These are phyloP conservation scores for Cyprinodon brontotheroides DNA, from an alignment of 2,113 vertebrate species.

Conservation along the genomic window DNA sequence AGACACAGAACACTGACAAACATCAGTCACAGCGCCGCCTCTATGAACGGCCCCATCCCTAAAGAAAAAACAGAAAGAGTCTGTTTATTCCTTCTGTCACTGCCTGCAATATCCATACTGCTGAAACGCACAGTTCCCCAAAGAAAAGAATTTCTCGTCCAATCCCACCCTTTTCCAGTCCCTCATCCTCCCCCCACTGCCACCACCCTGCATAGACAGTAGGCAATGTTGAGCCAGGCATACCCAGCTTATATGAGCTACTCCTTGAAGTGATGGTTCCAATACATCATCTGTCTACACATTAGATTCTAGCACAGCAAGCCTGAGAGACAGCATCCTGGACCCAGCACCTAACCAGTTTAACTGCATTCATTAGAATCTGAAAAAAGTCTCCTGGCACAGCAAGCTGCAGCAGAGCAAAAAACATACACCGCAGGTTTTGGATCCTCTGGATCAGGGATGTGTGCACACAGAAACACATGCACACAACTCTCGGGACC, in stretches of 20 bases:
- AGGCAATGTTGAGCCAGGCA: constrained; percentile 43
- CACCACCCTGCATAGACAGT: constrained; percentile 36
- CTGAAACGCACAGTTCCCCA: constrained; percentile 76
- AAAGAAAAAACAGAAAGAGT: constrained; percentile 65
- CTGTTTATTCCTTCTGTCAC: constrained; percentile 77
- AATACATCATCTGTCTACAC: constrained; percentile 70
- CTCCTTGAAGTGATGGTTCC: constrained; percentile 65
- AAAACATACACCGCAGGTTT: constrained; percentile 37
- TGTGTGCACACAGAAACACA: constrained; percentile 8
- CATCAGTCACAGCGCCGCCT: constrained; percentile 74
- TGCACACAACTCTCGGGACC: neutral
- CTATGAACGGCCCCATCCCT: constrained; percentile 67
- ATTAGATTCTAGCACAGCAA: constrained; percentile 63
- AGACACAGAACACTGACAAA: constrained; percentile 71
- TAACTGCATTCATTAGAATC: constrained; percentile 68
- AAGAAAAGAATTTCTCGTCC: constrained; percentile 63
- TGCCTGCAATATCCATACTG: constrained; percentile 74
- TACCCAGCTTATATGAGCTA: constrained; percentile 55
- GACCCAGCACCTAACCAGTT: constrained; percentile 59
- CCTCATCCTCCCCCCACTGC: neutral
- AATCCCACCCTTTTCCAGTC: constrained; percentile 15
- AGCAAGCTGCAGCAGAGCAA: constrained; percentile 29
- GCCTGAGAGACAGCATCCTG: constrained; percentile 54
- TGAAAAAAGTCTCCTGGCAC: constrained; percentile 51
- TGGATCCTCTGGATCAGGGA: constrained; percentile 22